phyloP scores from a whole-genome alignment of 2,888 invertebrate genomes.

The Tiphia femorata region DNA sequence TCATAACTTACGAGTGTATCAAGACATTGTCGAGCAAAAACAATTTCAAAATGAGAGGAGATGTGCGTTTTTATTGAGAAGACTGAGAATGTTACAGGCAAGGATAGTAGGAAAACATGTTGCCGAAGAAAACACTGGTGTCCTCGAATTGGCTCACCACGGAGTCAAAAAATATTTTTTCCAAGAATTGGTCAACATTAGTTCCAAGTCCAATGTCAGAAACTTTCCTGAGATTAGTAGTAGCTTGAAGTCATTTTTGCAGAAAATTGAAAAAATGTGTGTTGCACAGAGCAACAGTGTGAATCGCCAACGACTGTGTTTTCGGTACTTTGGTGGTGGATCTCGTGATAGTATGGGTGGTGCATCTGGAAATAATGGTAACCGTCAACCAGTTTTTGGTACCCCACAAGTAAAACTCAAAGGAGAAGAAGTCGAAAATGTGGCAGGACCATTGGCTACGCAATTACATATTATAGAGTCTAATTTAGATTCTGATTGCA shows the following conservation, averaged over 20 bases:
- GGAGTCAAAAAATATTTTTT: conserved; percentile 67
- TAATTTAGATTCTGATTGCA: conserved; percentile 91
- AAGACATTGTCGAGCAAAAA: conserved; percentile 61
- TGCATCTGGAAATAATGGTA: conserved; percentile 38
- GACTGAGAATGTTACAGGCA: conserved; percentile 83
- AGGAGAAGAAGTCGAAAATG: conserved; percentile 75
- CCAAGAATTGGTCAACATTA: conserved; percentile 60
- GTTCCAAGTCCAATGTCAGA: conserved; percentile 52
- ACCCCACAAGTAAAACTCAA: conserved; percentile 60
- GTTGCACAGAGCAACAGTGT: conserved; percentile 63
- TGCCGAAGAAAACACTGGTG: conserved; percentile 83
- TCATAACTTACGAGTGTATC: conserved; percentile 48
- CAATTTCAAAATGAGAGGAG: conserved; percentile 78
- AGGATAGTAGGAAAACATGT: conserved; percentile 82
- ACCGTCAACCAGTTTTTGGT: conserved; percentile 60
- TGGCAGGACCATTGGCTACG: conserved; percentile 80
- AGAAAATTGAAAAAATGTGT: conserved; percentile 64
- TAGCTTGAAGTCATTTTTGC: conserved; percentile 58
- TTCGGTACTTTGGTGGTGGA: conserved; percentile 72
- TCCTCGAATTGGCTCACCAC: conserved; percentile 81
- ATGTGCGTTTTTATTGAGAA: conserved; percentile 79
- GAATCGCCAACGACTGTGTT: conserved; percentile 58
- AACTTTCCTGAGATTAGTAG: conserved; percentile 61
- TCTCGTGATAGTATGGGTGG: conserved; percentile 61
- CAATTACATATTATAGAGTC: conserved; percentile 82